A percentile compares a stretch with the other conserved stretches of the same genome.
Evolutionary conservation across 2,113 vertebrate genomes (phyloP).

Genomic region (Orientallactaga bullata): DNA sequence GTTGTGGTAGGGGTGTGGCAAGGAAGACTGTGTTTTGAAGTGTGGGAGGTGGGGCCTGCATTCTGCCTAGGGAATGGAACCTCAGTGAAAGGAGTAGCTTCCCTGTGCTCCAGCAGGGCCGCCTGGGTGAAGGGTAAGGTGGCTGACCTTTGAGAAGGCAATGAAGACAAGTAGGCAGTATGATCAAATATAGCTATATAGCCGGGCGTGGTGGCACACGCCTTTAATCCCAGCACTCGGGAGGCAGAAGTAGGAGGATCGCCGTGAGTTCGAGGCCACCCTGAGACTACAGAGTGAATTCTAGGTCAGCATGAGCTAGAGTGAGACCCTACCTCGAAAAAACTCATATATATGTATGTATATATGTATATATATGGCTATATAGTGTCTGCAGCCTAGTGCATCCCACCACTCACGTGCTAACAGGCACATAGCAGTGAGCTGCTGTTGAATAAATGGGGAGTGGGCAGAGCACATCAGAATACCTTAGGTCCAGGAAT

Average conservation of each 20-base stretch:
- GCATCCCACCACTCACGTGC: background rate
- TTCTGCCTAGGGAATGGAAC: background rate
- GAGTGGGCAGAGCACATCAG: background rate
- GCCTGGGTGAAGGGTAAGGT: background rate
- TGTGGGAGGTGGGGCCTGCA: background rate
- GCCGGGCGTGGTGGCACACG: no score
- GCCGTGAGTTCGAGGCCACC: no score
- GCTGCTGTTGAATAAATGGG: background rate
- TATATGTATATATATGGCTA: no score
- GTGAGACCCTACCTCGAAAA: no score
- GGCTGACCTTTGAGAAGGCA: background rate
- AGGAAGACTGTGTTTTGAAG: no score
- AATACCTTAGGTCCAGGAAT: background rate
- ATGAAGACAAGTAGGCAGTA: background rate
- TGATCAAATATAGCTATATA: background rate
- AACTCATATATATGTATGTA: no score
- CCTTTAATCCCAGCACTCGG: no score
- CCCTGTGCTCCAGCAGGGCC: background rate
- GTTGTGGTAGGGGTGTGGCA: no score
- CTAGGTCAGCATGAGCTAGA: no score
- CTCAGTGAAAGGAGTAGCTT: background rate
- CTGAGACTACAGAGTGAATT: no score
- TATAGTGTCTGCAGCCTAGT: background rate
- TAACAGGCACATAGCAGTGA: background rate
- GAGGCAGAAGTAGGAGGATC: no score